Evolutionary conservation across 2,113 vertebrate genomes (phyloP), one percentile per base, ranked within the genome.

Genomic region (Otis tarda): DNA sequence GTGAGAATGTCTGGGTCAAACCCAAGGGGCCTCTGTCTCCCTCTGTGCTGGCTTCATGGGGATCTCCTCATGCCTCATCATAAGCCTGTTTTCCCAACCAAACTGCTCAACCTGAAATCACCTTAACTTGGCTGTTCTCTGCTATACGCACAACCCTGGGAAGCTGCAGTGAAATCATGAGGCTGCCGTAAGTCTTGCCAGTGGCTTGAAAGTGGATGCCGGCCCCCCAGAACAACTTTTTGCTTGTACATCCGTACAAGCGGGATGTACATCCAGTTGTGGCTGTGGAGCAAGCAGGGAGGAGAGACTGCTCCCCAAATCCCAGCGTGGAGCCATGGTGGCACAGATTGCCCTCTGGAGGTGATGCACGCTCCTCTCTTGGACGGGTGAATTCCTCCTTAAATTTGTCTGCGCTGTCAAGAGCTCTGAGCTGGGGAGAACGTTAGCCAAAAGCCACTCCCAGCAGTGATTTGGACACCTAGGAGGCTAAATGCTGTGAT

Each of bases 61-160:
- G 13, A n/a, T 89, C 14, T 73, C 52, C 23, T 52, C 5, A 6
- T 10, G 23, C 20, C 45, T 53, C 25, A 30, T 31, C 12, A n/a
- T 24, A 23, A 31, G 5, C 7, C 27, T 68, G 13, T 33, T 67
- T 16, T 73, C 35, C 84, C 28, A 68, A 43, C 1, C 7, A 33
- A 45, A 33, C 7, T 45, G 7, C 43, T 70, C 17, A 43, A 37
- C 47, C 23, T 59, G 45, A 70, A 61, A 61, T 53, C 12, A 30
- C 30, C 24, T 50, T 24, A 60, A 23, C 6, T 33, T 67, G 33
- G 12, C 52, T 45, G 23, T 15, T 80, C 49, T 64, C 35, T 21
- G 27, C 30, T 50, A 6, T 2, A 15, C 4, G 10, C 4, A 4
- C 4, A 45, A 57, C 15, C 5, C 0, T 21, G 25, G 24, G 53